Evolutionary conservation across 2,113 vertebrate species (phyloP), one percentile per base, ranked within the genome.

Genomic region (Pipra filicauda): DNA sequence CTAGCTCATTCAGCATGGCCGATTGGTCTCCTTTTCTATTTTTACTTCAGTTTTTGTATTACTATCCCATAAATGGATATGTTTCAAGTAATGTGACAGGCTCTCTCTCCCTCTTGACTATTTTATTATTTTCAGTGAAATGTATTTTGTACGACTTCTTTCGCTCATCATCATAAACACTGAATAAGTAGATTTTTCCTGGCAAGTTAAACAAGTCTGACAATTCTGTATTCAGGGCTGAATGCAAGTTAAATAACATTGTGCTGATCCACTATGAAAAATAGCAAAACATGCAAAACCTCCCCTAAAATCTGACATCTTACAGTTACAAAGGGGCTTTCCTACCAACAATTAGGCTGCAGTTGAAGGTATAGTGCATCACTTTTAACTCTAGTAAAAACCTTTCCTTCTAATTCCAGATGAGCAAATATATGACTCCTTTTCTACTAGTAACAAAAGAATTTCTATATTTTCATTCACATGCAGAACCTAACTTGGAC

Each of bases 71-170:
- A 85, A 92, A 94, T 17, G 2, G 44, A 35, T 85, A 52, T 8
- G 58, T 78, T 90, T 93, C 61, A 75, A 69, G 58, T 33, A 91
- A 73, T 54, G 49, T 76, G 67, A 58, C 81, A 57, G 20, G 49
- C 69, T 69, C 13, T 75, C 24, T 77, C 65, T 52, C n/a, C 44
- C 82, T 78, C 71, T 74, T 70, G 74, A 69, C 70, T 76, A 52
- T 84, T 92, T 77, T 43, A 66, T 86, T 91, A 51, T 93, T 91
- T 91, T 88, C 74, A 61, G 52, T 62, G 59, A 80, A 92, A 67
- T 39, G 35, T 28, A 49, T 81, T 89, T 94, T 70, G n/a, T 78
- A 65, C 12, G 28, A 12, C 31, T 91, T 93, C 61, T 90, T 91
- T 69, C 52, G 24, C 46, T 81, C 43, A 72, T 84, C 51, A n/a